Percentiles rank a stretch among this genome's conserved stretches.
These are phyloP conservation scores for Brachystomella parvula DNA, from an alignment of 1,140 invertebrate genomes.

Conservation along the genomic window DNA sequence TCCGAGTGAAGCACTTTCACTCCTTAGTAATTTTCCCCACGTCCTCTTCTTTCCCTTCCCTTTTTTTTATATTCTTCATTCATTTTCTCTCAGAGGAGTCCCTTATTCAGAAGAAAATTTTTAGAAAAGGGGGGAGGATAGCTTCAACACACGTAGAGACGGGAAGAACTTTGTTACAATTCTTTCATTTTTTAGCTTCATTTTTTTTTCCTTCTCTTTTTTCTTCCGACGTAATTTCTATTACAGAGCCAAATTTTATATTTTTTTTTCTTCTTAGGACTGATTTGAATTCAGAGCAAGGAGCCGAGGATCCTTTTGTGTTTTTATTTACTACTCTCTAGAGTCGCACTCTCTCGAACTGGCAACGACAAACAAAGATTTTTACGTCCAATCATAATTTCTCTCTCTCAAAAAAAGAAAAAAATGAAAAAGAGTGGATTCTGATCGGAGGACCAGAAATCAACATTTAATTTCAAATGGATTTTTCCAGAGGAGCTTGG, in stretches of 20 bases:
- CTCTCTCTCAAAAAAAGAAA: too few relatives aligned
- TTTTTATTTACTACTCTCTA: conserved; percentile 39
- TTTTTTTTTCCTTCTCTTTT: neutral
- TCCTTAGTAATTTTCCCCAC: conserved; percentile 39
- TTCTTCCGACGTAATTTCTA: conserved; percentile 34
- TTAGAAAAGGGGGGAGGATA: neutral
- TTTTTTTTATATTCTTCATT: conserved; percentile 11
- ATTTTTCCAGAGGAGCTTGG: neutral
- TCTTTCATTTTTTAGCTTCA: neutral
- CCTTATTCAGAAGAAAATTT: neutral
- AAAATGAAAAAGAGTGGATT: conserved; percentile 29
- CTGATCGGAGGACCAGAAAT: conserved; percentile 16
- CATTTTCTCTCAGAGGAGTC: neutral
- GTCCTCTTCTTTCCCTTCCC: conserved; percentile 26
- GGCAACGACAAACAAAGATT: neutral
- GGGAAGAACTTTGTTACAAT: neutral
- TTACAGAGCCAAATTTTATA: conserved; percentile 37
- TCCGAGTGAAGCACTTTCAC: neutral
- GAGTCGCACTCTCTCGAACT: conserved; percentile 36
- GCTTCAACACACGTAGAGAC: neutral
- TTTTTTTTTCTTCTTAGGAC: neutral
- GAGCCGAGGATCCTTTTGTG: conserved; percentile 24
- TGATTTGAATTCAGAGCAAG: conserved; percentile 39
- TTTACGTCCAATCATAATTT: neutral
- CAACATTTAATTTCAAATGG: neutral